Evolutionary conservation across 1,140 invertebrate species (phyloP).

Genomic region (Melanaphis sacchari): DNA sequence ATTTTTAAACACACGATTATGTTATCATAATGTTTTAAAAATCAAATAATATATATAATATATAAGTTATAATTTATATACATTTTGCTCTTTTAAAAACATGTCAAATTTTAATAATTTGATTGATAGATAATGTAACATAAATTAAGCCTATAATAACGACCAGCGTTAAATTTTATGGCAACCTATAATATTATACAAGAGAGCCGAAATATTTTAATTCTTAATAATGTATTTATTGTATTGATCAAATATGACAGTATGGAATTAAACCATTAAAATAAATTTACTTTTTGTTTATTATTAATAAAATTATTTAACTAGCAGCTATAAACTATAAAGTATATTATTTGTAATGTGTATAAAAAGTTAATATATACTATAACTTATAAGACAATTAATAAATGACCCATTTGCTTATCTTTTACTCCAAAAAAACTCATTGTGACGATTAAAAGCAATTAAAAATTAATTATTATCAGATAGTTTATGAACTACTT

Average conservation of each 20-base stretch:
- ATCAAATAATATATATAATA: background rate
- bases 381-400: background rate
- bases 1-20: background rate
- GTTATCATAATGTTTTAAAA: background rate
- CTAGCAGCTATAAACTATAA: background rate
- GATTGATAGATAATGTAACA: background rate
- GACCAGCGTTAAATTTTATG: background rate
- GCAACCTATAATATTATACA: background rate
- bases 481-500: background rate
- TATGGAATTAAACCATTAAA: background rate
- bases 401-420: background rate
- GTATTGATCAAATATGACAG: background rate
- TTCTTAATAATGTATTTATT: background rate
- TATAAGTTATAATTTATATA: background rate
- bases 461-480: conserved; percentile 4
- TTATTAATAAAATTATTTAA: background rate
- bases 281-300: background rate
- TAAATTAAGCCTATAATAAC: background rate
- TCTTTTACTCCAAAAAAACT: background rate
- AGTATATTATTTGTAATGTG: background rate
- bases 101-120: background rate
- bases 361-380: background rate
- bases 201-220: background rate
- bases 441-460: background rate
- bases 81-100: background rate